Evolutionary conservation across 2,113 vertebrate species (phyloP), one percentile per base, ranked within the genome.

Genomic region (Sinocyclocheilus anshuiensis): DNA sequence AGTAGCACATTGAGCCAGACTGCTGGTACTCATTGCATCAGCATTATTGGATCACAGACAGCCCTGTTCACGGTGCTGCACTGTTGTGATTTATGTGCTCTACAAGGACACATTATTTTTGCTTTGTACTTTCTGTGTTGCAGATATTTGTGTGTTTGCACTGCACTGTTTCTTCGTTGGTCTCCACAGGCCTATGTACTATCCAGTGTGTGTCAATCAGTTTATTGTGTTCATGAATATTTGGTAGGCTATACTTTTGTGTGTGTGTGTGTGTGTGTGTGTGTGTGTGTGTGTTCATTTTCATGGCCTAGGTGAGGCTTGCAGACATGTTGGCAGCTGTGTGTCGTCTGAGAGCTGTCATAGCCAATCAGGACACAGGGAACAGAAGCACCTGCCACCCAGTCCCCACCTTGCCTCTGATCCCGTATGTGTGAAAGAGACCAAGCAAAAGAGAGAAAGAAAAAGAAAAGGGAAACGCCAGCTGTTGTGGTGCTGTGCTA

Each of bases 261-360:
- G 20, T 48, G 81, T 42, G 20, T 26, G 20, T 69, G 9, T 42
- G 63, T 24, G 63, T 65, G 36, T 83, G 20, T 69, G 8, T 42
- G 63, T 24, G 63, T 65, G 36, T 83, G 20, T 61, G 11, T 29
- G 36, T 1, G 33, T 39, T 22, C 69, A 72, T 72, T 72, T 72
- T 72, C 69, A 72, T 81, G 61, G n/a, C 33, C 53, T 6, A 50
- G 72, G 63, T 85, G 61, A 85, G 48, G 8, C 20, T 84, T 50
- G 65, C 50, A 72, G 48, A 61, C 75, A 22, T n/a, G 22, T 65
- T 65, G 77, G 36, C 69, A 87, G 77, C 29, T 65, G 77, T 67
- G 57, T 85, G 55, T 65, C 13, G 24, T 80, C 76, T 55, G 16
- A 81, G 63, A 71, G 29, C 83, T 88, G 78, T 82, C 87, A 81